Percentiles rank a stretch among this genome's conserved stretches.
Conservation (phyloP, 2,113 vertebrate genomes). For the Empidonax traillii region DNA sequence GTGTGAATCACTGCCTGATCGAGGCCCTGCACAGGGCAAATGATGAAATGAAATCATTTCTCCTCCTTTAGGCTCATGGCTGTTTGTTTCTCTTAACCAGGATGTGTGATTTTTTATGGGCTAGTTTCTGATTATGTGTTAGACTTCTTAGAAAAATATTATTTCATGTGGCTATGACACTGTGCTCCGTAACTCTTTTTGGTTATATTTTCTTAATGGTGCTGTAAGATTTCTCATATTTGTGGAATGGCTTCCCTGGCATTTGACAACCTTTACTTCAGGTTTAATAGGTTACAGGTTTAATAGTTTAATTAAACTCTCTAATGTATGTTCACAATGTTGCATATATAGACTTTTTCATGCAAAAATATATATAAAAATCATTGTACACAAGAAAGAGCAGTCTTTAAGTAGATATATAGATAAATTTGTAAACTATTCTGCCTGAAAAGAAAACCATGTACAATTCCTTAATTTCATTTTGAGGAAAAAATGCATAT, state of each 20-base stretch:
- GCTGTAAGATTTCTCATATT: not conserved
- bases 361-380: not conserved
- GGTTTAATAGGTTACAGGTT: not conserved
- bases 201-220: conserved; percentile 12
- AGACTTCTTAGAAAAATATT: conserved; percentile 42
- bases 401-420: not conserved
- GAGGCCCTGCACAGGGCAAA: not conserved
- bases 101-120: not conserved
- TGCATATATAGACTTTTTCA: not conserved
- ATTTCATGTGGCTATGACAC: not conserved
- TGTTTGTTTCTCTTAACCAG: not conserved
- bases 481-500: not conserved
- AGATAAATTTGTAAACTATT: not conserved
- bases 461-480: not conserved
- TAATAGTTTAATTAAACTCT: conserved; percentile 19
- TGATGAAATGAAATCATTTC: not conserved
- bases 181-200: not conserved
- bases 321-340: not conserved
- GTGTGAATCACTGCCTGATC: not conserved
- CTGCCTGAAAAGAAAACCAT: not conserved
- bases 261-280: not conserved
- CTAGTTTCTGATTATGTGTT: conserved; percentile 1
- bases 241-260: not conserved
- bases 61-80: not conserved
- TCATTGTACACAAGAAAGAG: not conserved